Conservation (phyloP, 2,113 vertebrate genomes). For the Poecile atricapillus region DNA sequence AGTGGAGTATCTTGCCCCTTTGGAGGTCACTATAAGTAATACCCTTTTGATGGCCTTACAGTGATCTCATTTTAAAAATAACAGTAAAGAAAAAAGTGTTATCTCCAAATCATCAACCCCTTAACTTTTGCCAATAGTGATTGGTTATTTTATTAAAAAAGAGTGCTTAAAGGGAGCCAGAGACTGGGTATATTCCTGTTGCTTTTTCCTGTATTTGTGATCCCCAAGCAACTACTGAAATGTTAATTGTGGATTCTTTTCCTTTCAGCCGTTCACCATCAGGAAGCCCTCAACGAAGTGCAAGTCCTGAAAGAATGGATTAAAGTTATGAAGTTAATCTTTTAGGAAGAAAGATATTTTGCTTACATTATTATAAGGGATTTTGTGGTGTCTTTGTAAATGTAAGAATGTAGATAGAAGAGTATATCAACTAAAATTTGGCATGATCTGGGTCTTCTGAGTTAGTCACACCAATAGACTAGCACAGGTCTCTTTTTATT, state of each 20-base stretch:
- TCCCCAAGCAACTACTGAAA: neutral
- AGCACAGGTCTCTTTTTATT: constrained; percentile 75
- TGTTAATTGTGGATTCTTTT: constrained; percentile 34
- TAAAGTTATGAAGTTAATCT: constrained; percentile 73
- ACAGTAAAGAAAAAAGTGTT: neutral
- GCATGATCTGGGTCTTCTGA: constrained; percentile 74
- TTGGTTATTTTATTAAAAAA: neutral
- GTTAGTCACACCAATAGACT: constrained; percentile 76
- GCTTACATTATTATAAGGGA: constrained; percentile 85
- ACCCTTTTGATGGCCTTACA: neutral
- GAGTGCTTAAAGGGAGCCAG: neutral
- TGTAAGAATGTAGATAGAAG: constrained; percentile 73
- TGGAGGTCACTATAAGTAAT: neutral
- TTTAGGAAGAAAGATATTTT: constrained; percentile 79
- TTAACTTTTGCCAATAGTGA: neutral
- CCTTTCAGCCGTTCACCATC: constrained; percentile 81
- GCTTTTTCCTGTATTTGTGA: neutral
- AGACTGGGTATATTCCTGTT: neutral
- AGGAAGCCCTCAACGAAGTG: constrained; percentile 82
- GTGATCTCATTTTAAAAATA: neutral
- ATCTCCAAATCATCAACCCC: neutral
- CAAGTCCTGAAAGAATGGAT: constrained; percentile 83
- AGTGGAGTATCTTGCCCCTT: neutral
- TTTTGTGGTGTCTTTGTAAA: constrained; percentile 78
- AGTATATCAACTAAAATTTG: constrained; percentile 72